phyloP scores from a whole-genome alignment of 2,113 vertebrate species.

The Mionectes macconnelli region DNA sequence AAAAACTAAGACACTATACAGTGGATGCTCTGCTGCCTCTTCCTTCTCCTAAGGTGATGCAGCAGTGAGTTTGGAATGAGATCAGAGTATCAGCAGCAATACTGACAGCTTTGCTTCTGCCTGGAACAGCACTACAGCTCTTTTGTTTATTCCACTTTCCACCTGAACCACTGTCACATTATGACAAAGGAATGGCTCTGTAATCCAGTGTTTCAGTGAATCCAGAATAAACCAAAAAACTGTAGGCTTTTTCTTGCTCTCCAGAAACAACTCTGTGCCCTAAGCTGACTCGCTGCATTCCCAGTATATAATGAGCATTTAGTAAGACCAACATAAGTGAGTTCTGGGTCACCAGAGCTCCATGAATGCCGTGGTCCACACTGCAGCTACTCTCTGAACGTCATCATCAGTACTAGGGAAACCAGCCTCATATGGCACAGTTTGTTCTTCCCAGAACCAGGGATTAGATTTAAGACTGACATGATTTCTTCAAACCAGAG shows the following conservation, averaged over 20 bases:
- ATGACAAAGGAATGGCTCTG: background rate
- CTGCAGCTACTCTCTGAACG: background rate
- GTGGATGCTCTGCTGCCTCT: background rate
- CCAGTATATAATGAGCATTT: background rate
- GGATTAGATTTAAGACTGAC: constrained; percentile 48
- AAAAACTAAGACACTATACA: constrained; percentile 11
- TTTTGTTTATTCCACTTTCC: background rate
- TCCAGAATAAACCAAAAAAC: background rate
- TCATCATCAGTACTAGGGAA: background rate
- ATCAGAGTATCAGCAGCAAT: background rate
- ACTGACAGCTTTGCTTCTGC: background rate
- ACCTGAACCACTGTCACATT: background rate
- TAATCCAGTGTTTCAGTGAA: background rate
- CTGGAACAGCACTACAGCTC: background rate
- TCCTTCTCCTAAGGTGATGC: background rate
- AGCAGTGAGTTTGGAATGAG: constrained; percentile 8
- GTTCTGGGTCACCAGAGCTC: background rate
- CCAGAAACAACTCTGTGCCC: background rate
- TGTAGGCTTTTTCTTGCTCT: background rate
- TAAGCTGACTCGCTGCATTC: background rate
- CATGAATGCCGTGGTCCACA: background rate
- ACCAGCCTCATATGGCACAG: background rate
- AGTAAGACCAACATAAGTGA: background rate
- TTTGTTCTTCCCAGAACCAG: background rate
- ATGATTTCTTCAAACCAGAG: background rate